phyloP scores from a whole-genome alignment of 2,888 invertebrate genomes.

The Eupeodes luniger region DNA sequence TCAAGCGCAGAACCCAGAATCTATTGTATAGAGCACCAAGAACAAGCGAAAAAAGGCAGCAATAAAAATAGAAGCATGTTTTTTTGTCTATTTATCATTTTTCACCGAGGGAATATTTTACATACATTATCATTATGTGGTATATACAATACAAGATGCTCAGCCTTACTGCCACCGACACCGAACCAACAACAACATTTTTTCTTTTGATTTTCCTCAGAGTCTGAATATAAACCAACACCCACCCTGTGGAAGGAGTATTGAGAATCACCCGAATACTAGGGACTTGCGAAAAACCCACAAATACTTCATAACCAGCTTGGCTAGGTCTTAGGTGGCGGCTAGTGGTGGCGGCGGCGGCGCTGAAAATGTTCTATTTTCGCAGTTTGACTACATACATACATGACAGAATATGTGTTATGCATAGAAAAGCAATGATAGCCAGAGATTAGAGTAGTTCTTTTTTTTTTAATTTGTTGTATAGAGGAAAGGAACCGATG shows the following conservation, averaged over 20 bases:
- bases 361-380: constrained; percentile 46
- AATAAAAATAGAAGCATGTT: constrained; percentile 21
- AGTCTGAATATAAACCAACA: background rate
- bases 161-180: constrained; percentile 21
- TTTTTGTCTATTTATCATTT: constrained; percentile 18
- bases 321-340: background rate
- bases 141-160: constrained; percentile 16
- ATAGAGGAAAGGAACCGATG: background rate
- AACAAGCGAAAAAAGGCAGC: background rate
- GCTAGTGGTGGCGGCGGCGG: background rate
- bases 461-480: background rate
- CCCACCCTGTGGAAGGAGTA: constrained; percentile 13
- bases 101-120: background rate
- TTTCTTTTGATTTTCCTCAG: background rate
- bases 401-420: background rate
- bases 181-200: background rate
- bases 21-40: background rate
- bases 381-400: background rate
- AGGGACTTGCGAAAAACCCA: constrained; percentile 26
- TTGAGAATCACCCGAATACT: constrained; percentile 27
- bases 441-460: background rate
- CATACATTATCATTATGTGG: constrained; percentile 20
- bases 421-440: constrained; percentile 26
- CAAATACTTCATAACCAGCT: constrained; percentile 24
- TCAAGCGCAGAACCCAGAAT: constrained; percentile 42